A percentile compares a stretch with the other conserved stretches of the same genome.
Conservation (phyloP, 1,140 invertebrate genomes). For the Bombus haemorrhoidalis region DNA sequence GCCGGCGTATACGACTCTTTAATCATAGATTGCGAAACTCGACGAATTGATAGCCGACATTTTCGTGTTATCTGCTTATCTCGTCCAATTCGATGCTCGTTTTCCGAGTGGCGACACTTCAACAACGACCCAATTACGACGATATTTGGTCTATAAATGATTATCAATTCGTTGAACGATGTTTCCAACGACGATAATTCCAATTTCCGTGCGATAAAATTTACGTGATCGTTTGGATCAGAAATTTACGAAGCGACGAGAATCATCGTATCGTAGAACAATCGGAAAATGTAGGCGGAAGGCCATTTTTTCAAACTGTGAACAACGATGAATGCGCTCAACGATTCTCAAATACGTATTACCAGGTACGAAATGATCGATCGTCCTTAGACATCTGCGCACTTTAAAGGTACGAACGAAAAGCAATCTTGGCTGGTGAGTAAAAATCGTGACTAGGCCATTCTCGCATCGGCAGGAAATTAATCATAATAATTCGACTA, state of each 20-base stretch:
- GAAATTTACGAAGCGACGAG: neutral
- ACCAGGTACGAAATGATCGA: slow-evolving; percentile 67
- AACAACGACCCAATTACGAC: neutral
- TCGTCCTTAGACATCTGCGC: slow-evolving; percentile 66
- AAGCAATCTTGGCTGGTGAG: slow-evolving; percentile 67
- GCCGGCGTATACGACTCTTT: slow-evolving; percentile 36
- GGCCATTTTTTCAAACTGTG: neutral
- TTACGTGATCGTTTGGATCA: too few relatives aligned
- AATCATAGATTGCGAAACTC: slow-evolving; percentile 52
- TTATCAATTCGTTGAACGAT: too few relatives aligned
- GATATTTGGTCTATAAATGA: neutral
- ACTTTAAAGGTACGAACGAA: slow-evolving; percentile 64
- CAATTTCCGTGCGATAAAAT: too few relatives aligned
- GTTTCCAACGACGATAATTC: too few relatives aligned
- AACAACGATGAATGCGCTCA: slow-evolving; percentile 30
- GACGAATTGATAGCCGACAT: slow-evolving; percentile 51
- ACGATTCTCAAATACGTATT: slow-evolving; percentile 59
- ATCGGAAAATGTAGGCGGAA: neutral
- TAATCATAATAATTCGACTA: slow-evolving; percentile 78
- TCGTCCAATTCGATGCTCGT: neutral
- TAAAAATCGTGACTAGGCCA: slow-evolving; percentile 80
- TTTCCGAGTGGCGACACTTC: neutral
- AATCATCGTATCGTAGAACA: neutral
- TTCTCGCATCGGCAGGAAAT: slow-evolving; percentile 79
- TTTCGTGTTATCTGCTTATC: slow-evolving; percentile 61